Conservation (phyloP, 2,888 invertebrate genomes). For the Trichopria drosophilae region DNA sequence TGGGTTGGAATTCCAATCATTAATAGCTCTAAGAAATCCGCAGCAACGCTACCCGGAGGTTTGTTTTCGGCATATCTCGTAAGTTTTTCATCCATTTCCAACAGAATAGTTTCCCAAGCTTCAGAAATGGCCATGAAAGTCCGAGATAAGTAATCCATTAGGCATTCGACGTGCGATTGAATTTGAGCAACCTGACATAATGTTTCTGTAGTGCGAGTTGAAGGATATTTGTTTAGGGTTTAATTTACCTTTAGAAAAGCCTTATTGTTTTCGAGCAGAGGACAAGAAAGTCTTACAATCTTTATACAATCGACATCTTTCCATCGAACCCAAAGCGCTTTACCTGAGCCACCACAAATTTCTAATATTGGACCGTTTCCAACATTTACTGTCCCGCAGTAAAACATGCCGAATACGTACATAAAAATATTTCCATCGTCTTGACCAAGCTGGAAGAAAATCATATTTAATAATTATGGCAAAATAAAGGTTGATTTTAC, state of each 20-base stretch:
- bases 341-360: slow-evolving; percentile 50
- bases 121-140: slow-evolving; percentile 83
- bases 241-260: slow-evolving; percentile 51
- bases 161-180: slow-evolving; percentile 58
- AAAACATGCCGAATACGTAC: slow-evolving; percentile 83
- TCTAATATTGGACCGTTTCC: slow-evolving; percentile 49
- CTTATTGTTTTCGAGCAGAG: slow-evolving; percentile 48
- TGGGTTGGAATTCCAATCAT: slow-evolving; percentile 81
- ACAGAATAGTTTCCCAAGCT: slow-evolving; percentile 90
- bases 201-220: not conserved
- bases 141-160: slow-evolving; percentile 71
- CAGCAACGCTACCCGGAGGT: slow-evolving; percentile 80
- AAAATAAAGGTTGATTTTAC: slow-evolving; percentile 19
- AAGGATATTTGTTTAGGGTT: slow-evolving; percentile 11
- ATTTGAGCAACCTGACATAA: slow-evolving; percentile 49
- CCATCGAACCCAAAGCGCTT: slow-evolving; percentile 52
- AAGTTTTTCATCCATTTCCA: slow-evolving; percentile 93
- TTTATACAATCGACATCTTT: slow-evolving; percentile 41
- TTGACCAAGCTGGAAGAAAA: slow-evolving; percentile 76
- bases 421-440: slow-evolving; percentile 68
- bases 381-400: slow-evolving; percentile 68
- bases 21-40: slow-evolving; percentile 87
- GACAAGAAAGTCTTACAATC: slow-evolving; percentile 48
- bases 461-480: slow-evolving; percentile 50
- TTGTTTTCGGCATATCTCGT: slow-evolving; percentile 83